phyloP scores from a whole-genome alignment of 2,888 invertebrate species.

The Alsophila aescularia region DNA sequence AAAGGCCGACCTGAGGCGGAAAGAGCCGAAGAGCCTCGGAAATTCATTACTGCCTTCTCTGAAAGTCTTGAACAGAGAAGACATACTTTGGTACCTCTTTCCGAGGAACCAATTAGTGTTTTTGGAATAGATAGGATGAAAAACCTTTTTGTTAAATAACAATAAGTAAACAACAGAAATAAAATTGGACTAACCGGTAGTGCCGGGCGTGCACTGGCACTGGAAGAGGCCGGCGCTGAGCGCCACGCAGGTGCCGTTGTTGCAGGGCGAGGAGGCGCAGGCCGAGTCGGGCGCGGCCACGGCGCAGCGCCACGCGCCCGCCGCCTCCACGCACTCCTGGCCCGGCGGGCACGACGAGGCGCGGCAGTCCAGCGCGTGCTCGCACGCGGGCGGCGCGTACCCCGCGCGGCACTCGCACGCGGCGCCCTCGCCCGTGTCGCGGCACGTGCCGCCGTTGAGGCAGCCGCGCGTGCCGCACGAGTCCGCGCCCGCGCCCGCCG shows the following conservation, averaged over 20 bases:
- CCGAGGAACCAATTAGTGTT: too few relatives aligned
- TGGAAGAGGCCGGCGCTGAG: constrained; percentile 86
- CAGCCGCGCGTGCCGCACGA: constrained; percentile 83
- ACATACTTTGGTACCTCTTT: too few relatives aligned
- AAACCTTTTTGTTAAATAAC: too few relatives aligned
- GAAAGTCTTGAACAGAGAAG: too few relatives aligned
- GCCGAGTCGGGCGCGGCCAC: constrained; percentile 86
- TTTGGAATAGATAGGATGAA: too few relatives aligned
- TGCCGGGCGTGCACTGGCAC: constrained; percentile 87
- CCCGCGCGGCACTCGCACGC: constrained; percentile 87
- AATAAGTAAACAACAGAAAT: too few relatives aligned
- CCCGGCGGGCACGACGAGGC: constrained; percentile 57
- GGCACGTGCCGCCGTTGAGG: constrained; percentile 86
- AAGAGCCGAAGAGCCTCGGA: too few relatives aligned
- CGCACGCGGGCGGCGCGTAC: constrained; percentile 87
- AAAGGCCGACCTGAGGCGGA: too few relatives aligned
- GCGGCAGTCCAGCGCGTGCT: constrained; percentile 88
- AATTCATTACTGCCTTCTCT: too few relatives aligned
- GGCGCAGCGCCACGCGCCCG: constrained; percentile 84
- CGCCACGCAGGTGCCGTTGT: constrained; percentile 90
- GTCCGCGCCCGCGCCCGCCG: constrained; percentile 61
- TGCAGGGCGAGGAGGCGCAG: constrained; percentile 88
- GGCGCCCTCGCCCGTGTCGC: constrained; percentile 54
- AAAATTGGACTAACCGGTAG: constrained; percentile 54
- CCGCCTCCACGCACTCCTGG: constrained; percentile 80